Evolutionary conservation across 2,113 vertebrate species (phyloP).

Genomic region (Aegypius monachus): DNA sequence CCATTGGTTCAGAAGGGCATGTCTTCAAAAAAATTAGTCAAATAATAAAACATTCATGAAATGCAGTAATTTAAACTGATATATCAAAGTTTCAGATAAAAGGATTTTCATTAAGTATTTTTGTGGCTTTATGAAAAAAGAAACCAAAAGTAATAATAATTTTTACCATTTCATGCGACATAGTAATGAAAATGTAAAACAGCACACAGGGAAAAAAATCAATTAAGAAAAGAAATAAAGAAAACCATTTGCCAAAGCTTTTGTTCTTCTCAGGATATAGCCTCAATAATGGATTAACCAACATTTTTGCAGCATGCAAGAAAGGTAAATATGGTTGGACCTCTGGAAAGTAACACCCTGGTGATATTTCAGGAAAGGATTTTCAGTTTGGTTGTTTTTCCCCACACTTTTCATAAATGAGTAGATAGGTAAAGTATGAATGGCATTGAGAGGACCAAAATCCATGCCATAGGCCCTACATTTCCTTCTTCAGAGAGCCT

Average conservation of each 20-base stretch:
- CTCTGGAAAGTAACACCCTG: neutral
- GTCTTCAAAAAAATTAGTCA: neutral
- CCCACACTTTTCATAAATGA: neutral
- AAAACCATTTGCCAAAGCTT: neutral
- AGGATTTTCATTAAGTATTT: neutral
- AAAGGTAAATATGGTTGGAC: neutral
- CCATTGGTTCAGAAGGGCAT: neutral
- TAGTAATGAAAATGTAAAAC: neutral
- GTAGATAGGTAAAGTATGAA: neutral
- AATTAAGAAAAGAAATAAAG: neutral
- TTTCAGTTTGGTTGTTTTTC: neutral
- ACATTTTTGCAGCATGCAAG: neutral
- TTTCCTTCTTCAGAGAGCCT: neutral
- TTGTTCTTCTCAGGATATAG: neutral
- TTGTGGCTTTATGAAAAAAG: neutral
- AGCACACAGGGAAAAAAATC: neutral
- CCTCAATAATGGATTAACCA: neutral
- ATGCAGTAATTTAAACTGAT: neutral
- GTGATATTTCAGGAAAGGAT: neutral
- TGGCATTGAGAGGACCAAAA: neutral
- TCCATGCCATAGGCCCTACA: neutral
- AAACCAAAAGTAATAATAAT: neutral
- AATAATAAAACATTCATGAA: neutral
- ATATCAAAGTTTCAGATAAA: neutral
- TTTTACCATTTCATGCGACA: neutral